Base-by-base conservation (phyloP, 2,888 invertebrate species). In the Augochlorella aurata region DNA sequence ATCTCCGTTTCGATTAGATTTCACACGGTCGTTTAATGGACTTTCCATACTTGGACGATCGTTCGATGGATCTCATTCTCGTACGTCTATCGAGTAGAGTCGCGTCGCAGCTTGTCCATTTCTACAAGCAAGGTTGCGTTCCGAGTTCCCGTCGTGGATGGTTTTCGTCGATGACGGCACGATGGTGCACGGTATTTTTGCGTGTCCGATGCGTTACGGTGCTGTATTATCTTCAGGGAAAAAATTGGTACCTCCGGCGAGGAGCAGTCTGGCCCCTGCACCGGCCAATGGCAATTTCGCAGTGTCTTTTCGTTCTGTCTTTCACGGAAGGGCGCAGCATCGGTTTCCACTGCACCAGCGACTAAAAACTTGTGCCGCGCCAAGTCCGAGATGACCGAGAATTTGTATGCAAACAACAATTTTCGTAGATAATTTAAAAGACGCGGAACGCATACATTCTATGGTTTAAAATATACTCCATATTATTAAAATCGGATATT, bases 231-330 rank as follows among this genome's bases (percentile, higher is more conserved):
- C 85, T 88, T 85, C 85, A 77, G 69, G 82, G 79, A 82, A 89
- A 54, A 91, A 89, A 91, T 91, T 89, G 86, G 83, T 89, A 89
- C 88, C 88, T 89, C 82, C 77, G 81, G 85, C 89, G 75, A 83
- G 67, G 73, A 70, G 61, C 80, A 70, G 74, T 79, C 74, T 80
- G 74, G 73, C 76, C 79, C 45, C 67, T 68, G 73, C 83, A 50
- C 80, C 72, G 81, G 74, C 72, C 85, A 90, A 89, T 87, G 87
- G 85, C 90, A 87, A 86, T 90, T 90, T 89, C 82, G 87, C 85
- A 85, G 85, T 88, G 88, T 88, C 82, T 74, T 80, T 88, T 86
- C 84, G 78, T 72, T 84, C 75, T 81, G 80, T 82, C 85, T 83
- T 87, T 84, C 85, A 73, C 58, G 77, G 74, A 87, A 84, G 85